phyloP scores from a whole-genome alignment of 2,797 vertebrate species.

The Coracias cyanogaster region DNA sequence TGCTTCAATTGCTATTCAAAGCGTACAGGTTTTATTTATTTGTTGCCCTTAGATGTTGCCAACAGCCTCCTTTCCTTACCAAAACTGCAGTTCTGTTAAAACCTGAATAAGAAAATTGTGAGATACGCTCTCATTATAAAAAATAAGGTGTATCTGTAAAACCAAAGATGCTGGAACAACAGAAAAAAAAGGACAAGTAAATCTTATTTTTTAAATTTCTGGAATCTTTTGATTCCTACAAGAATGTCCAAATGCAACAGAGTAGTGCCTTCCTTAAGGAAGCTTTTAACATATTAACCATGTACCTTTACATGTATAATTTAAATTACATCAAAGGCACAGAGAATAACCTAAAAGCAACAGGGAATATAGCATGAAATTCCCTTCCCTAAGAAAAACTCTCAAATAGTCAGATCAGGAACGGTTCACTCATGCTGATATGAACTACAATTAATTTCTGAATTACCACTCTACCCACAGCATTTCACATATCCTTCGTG shows the following conservation, averaged over 20 bases:
- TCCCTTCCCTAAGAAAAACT: background rate
- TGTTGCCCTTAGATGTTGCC: background rate
- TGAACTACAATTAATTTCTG: background rate
- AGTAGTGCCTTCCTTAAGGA: background rate
- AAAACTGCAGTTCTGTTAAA: background rate
- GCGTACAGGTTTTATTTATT: background rate
- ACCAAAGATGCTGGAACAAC: background rate
- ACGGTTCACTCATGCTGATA: background rate
- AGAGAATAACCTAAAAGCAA: background rate
- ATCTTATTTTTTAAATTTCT: background rate
- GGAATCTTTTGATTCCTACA: background rate
- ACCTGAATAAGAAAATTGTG: background rate
- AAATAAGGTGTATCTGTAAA: background rate
- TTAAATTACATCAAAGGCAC: background rate
- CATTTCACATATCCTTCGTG: background rate
- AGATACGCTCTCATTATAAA: background rate
- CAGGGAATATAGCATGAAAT: background rate
- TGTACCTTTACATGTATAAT: background rate
- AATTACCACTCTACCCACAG: background rate
- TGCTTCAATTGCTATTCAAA: constrained; percentile 4
- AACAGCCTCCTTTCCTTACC: background rate
- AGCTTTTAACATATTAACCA: background rate
- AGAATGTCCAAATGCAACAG: background rate
- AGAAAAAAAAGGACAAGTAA: background rate
- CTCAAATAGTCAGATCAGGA: background rate